A percentile compares a stretch with the other conserved stretches of the same genome.
These are phyloP conservation scores for Chouioia cunea DNA, from an alignment of 2,888 invertebrate species.

Conservation along the genomic window DNA sequence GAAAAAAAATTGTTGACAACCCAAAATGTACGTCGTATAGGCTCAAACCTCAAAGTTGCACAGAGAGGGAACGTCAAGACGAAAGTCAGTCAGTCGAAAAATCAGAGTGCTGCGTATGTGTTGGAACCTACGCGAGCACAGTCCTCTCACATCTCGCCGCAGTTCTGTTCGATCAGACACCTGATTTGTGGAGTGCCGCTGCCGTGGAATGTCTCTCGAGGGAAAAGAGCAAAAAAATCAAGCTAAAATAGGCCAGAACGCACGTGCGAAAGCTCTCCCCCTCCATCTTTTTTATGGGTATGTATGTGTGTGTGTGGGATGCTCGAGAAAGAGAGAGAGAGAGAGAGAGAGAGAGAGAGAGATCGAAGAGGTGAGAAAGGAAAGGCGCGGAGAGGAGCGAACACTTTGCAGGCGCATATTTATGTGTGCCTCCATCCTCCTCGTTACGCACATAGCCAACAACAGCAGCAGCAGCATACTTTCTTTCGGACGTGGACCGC, in stretches of 20 bases:
- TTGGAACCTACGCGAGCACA: not conserved
- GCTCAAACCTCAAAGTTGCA: too few relatives aligned
- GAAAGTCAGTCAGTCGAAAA: not conserved
- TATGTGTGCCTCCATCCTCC: conserved; percentile 54
- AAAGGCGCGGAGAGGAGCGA: conserved; percentile 5
- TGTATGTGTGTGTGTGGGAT: conserved; percentile 15
- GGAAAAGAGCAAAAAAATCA: conserved; percentile 36
- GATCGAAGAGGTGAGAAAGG: conserved; percentile 42
- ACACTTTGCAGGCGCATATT: conserved; percentile 55
- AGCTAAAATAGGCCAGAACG: conserved; percentile 43
- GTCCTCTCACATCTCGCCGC: not conserved
- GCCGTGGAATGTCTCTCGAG: conserved; percentile 13
- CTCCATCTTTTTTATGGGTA: conserved; percentile 16
- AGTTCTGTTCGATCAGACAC: too few relatives aligned
- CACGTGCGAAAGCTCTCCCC: not conserved
- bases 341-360: too few relatives aligned
- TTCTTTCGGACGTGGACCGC: conserved; percentile 59
- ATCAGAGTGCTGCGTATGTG: not conserved
- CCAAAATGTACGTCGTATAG: too few relatives aligned
- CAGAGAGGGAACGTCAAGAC: too few relatives aligned
- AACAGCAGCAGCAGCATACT: conserved; percentile 57
- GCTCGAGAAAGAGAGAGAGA: conserved; percentile 37
- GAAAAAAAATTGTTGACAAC: too few relatives aligned
- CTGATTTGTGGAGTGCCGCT: conserved; percentile 36
- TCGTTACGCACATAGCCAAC: conserved; percentile 65